Percentiles rank a stretch among this genome's conserved stretches.
These are phyloP conservation scores for Eolophus roseicapilla DNA, from an alignment of 2,113 vertebrate genomes.

Conservation along the genomic window DNA sequence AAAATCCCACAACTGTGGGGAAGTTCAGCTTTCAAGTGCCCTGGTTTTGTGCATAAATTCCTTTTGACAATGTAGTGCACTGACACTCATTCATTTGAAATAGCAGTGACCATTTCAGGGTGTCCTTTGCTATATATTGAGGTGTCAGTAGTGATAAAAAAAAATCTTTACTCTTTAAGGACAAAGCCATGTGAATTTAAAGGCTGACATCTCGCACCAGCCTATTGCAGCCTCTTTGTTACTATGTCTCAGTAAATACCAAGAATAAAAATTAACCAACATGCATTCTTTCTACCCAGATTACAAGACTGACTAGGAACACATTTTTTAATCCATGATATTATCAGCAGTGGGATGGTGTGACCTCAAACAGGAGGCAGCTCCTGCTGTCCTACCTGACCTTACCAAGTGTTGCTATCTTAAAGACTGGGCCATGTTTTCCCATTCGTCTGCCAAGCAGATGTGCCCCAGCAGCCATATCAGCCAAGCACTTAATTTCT, in stretches of 20 bases:
- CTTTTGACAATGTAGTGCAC: slow-evolving; percentile 30
- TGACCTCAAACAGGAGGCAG: neutral
- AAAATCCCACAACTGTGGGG: slow-evolving; percentile 59
- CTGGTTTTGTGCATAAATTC: slow-evolving; percentile 52
- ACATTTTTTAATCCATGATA: neutral
- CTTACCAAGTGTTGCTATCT: neutral
- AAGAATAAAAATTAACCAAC: neutral
- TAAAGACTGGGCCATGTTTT: neutral
- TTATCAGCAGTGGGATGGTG: neutral
- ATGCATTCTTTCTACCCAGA: neutral
- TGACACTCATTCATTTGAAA: neutral
- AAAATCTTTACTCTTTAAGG: slow-evolving; percentile 6
- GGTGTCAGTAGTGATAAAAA: slow-evolving; percentile 53
- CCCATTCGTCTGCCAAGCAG: neutral
- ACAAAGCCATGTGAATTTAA: slow-evolving; percentile 24
- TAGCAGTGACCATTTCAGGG: slow-evolving; percentile 43
- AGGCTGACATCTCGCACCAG: neutral
- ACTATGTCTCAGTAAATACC: neutral
- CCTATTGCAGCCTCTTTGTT: neutral
- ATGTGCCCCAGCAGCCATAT: slow-evolving; percentile 7
- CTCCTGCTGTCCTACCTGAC: neutral
- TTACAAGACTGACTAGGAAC: neutral
- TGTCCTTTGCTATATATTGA: slow-evolving; percentile 68
- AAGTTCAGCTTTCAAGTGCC: slow-evolving; percentile 32
- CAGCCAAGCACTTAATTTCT: slow-evolving; percentile 40